phyloP scores from a whole-genome alignment of 2,113 vertebrate genomes.

The Heterotilapia buettikoferi region DNA sequence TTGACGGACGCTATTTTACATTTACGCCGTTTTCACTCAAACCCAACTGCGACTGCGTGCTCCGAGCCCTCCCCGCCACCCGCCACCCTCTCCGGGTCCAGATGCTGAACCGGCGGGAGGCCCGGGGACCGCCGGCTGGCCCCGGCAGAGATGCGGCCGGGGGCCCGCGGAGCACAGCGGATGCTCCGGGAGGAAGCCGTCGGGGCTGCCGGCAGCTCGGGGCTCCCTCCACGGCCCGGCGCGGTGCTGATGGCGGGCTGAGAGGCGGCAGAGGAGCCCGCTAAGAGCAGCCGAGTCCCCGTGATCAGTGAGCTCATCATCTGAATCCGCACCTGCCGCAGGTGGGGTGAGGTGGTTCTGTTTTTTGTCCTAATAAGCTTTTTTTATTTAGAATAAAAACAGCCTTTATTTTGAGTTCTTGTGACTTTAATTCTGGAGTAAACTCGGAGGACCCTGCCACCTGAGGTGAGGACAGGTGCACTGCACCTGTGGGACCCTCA shows the following conservation, averaged over 20 bases:
- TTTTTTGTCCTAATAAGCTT: background rate
- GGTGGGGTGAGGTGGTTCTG: background rate
- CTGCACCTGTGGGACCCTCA: background rate
- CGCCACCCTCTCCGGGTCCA: constrained; percentile 6
- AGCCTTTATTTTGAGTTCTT: too few relatives aligned
- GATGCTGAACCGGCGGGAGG: background rate
- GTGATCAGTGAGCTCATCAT: background rate
- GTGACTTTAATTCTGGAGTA: background rate
- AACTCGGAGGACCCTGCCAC: background rate
- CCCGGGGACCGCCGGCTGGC: background rate
- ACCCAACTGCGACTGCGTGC: background rate
- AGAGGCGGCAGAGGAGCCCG: background rate
- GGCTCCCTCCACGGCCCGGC: background rate
- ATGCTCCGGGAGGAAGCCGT: background rate
- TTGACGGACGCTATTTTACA: background rate
- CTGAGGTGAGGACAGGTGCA: background rate
- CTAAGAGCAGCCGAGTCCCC: background rate
- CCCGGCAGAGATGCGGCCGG: background rate
- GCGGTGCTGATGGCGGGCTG: background rate
- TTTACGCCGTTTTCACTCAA: background rate
- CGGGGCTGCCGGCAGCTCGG: background rate
- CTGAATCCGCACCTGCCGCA: background rate
- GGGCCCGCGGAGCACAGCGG: background rate
- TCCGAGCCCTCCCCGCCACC: background rate
- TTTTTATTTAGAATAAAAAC: background rate